Evolutionary conservation across 2,797 vertebrate species (phyloP), one percentile per base, ranked within the genome.

Genomic region (Lacerta bilineata): DNA sequence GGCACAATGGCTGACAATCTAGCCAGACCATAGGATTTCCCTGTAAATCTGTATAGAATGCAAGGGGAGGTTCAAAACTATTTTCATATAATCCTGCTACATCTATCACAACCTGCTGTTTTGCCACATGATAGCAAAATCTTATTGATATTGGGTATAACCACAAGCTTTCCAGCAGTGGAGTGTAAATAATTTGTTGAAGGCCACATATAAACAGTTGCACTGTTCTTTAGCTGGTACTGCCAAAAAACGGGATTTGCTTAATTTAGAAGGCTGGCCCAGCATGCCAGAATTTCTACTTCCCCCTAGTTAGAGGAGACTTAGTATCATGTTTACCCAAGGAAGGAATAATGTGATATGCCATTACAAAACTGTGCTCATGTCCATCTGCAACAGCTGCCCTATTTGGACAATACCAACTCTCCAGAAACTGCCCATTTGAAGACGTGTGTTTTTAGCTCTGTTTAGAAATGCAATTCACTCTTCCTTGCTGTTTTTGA

Each of bases 351-450:
- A 55, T 50, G 77, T 46, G 43, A 79, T n/a, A 55, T 46, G 43
- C 43, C 46, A 23, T 79, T 79, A 29, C 39, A 75, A 41, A 79
- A 50, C 43, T 7, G 46, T 55, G 29, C 11, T 79, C 43, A 79
- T 79, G 46, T 25, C 77, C 29, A 50, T 79, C 77, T 55, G 77
- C 77, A 55, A 27, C 77, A n/a, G 77, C 76, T 78, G 43, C 46
- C 77, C 77, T n/a, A 27, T 41, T 50, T 23, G 43, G 20, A 46
- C 76, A 78, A 50, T 50, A 25, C 41, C 10, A 39, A 46, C 43
- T 78, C 76, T 29, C 27, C 29, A 79, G 43, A n/a, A 55, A 27
- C 77, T 18, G 46, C 50, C n/a, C 43, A 15, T 55, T 55, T 17
- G 29, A 15, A 50, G 27, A 79, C 27, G 77, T 7, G n/a, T n/a